phyloP scores from a whole-genome alignment of 30 jellyfish, hydroid and myxozoan species.

The Hydra vulgaris region DNA sequence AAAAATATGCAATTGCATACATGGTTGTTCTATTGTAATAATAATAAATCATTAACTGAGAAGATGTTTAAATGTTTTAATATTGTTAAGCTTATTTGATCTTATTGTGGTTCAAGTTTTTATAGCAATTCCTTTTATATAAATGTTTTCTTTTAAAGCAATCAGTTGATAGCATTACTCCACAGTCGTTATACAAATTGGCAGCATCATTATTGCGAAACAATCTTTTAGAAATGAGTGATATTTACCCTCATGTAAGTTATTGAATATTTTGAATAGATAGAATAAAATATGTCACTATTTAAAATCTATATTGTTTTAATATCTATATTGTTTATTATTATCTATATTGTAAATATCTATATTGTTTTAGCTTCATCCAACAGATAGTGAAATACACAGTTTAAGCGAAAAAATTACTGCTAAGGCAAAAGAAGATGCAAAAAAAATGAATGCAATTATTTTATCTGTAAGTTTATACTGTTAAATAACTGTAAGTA shows the following conservation, averaged over 20 bases:
- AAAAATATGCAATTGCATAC: too few relatives aligned
- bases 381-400: constrained; percentile 51
- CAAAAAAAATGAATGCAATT: constrained; percentile 69
- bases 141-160: constrained; percentile 38
- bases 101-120: too few relatives aligned
- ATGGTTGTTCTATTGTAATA: too few relatives aligned
- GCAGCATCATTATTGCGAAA: constrained; percentile 70
- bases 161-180: constrained; percentile 66
- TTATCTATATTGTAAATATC: background rate
- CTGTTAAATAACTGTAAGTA: too few relatives aligned
- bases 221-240: constrained; percentile 51
- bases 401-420: constrained; percentile 32
- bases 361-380: constrained; percentile 46
- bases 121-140: too few relatives aligned
- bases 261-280: background rate
- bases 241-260: constrained; percentile 84
- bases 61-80: too few relatives aligned
- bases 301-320: background rate
- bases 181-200: constrained; percentile 46
- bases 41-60: too few relatives aligned
- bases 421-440: constrained; percentile 63
- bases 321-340: background rate
- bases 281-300: background rate
- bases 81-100: too few relatives aligned
- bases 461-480: constrained; percentile 50